Conservation (phyloP, 2,888 invertebrate genomes). For the Drosophila greeni region DNA sequence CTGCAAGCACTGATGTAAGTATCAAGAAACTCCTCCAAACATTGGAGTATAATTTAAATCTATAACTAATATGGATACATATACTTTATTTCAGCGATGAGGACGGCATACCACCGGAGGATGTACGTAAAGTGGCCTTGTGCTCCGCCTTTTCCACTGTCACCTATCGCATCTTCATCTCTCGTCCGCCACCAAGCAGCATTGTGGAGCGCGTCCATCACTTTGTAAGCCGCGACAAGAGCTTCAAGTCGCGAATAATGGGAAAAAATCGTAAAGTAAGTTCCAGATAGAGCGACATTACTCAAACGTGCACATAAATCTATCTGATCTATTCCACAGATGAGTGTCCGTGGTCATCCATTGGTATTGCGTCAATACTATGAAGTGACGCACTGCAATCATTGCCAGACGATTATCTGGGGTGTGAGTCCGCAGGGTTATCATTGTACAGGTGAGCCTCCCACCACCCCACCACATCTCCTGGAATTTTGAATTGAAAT, state of each 20-base stretch:
- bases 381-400: slow-evolving; percentile 94
- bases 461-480: not conserved
- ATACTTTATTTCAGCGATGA: slow-evolving; percentile 80
- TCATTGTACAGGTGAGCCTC: slow-evolving; percentile 90
- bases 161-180: slow-evolving; percentile 86
- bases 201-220: slow-evolving; percentile 87
- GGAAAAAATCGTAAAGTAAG: slow-evolving; percentile 84
- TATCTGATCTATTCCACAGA: slow-evolving; percentile 78
- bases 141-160: slow-evolving; percentile 88
- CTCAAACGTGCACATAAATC: slow-evolving; percentile 1
- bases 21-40: too few relatives aligned
- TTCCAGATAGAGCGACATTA: not conserved
- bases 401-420: slow-evolving; percentile 94
- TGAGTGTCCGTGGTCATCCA: slow-evolving; percentile 92
- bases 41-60: not conserved
- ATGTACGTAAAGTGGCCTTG: slow-evolving; percentile 84
- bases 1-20: slow-evolving; percentile 85
- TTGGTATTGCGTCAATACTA: slow-evolving; percentile 93
- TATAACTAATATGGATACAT: not conserved
- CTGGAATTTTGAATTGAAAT: not conserved
- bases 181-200: slow-evolving; percentile 81
- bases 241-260: slow-evolving; percentile 84
- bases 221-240: slow-evolving; percentile 91
- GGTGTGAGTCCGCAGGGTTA: slow-evolving; percentile 98
- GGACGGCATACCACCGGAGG: slow-evolving; percentile 81